A percentile compares a stretch with the other conserved stretches of the same genome.
Evolutionary conservation across 2,113 vertebrate genomes (phyloP).

Genomic region (Chlorocebus sabaeus): DNA sequence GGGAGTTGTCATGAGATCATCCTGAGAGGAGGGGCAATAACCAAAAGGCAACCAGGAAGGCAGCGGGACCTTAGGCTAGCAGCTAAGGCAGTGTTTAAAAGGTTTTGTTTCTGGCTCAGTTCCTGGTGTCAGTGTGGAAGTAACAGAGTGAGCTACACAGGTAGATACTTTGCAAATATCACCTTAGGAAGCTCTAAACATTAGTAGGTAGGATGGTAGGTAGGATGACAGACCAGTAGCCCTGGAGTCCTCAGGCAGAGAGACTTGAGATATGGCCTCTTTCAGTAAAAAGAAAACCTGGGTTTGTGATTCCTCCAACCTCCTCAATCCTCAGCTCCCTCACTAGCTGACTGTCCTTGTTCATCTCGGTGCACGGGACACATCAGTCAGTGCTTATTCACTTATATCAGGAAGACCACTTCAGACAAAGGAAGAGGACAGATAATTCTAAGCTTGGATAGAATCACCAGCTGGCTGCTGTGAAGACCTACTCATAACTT

Average conservation of each 20-base stretch:
- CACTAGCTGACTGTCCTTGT: not conserved
- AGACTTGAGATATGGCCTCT: not conserved
- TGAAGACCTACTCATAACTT: not conserved
- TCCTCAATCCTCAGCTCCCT: not conserved
- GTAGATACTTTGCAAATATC: not conserved
- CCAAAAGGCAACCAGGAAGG: not conserved
- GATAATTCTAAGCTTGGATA: not conserved
- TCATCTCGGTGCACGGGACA: not conserved
- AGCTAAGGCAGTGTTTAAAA: not conserved
- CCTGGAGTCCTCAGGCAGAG: not conserved
- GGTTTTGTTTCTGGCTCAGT: not conserved
- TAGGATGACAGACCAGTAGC: not conserved
- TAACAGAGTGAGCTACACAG: not conserved
- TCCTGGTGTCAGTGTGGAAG: not conserved
- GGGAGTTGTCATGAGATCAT: not conserved
- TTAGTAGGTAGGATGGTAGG: not conserved
- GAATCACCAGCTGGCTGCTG: not conserved
- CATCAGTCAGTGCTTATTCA: not conserved
- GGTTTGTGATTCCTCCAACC: not conserved
- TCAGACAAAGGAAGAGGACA: not conserved
- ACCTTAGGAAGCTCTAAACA: not conserved
- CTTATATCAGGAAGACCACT: not conserved
- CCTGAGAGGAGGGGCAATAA: not conserved
- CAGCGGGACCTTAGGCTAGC: not conserved
- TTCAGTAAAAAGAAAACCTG: not conserved